phyloP scores from a whole-genome alignment of 2,888 invertebrate genomes.

The Neelides folsomi region DNA sequence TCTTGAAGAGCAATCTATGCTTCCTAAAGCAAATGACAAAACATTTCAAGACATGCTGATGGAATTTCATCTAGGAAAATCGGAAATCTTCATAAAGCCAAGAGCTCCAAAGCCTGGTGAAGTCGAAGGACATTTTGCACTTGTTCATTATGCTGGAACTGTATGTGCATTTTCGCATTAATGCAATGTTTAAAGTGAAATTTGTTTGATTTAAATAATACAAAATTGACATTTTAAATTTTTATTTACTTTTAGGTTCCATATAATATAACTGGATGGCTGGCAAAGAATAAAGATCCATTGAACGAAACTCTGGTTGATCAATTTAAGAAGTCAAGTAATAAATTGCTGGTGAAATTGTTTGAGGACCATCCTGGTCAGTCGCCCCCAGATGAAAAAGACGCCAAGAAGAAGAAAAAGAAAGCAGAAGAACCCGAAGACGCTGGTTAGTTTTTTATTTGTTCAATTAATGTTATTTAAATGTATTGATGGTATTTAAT shows the following conservation, averaged over 20 bases:
- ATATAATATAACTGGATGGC: slow-evolving; percentile 19
- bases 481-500: too few species aligned
- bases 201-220: too few species aligned
- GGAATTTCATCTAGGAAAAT: slow-evolving; percentile 98
- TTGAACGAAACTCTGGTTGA: slow-evolving; percentile 48
- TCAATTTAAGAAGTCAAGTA: slow-evolving; percentile 40
- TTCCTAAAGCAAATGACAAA: slow-evolving; percentile 97
- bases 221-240: neutral
- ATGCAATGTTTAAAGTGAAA: neutral
- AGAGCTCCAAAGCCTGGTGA: slow-evolving; percentile 89
- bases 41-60: slow-evolving; percentile 98
- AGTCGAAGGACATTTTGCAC: slow-evolving; percentile 44
- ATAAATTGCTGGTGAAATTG: slow-evolving; percentile 38
- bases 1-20: slow-evolving; percentile 99
- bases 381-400: slow-evolving; percentile 26
- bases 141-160: slow-evolving; percentile 47
- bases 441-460: too few species aligned
- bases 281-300: slow-evolving; percentile 53
- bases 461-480: too few species aligned
- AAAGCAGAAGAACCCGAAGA: too few species aligned
- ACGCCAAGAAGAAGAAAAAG: neutral
- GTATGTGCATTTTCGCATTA: slow-evolving; percentile 35
- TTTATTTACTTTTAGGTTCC: slow-evolving; percentile 28
- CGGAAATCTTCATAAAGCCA: slow-evolving; percentile 89
- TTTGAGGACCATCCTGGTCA: slow-evolving; percentile 40